These are phyloP conservation scores for Macrotus californicus DNA, from an alignment of 2,113 vertebrate genomes.

Conservation along the genomic window DNA sequence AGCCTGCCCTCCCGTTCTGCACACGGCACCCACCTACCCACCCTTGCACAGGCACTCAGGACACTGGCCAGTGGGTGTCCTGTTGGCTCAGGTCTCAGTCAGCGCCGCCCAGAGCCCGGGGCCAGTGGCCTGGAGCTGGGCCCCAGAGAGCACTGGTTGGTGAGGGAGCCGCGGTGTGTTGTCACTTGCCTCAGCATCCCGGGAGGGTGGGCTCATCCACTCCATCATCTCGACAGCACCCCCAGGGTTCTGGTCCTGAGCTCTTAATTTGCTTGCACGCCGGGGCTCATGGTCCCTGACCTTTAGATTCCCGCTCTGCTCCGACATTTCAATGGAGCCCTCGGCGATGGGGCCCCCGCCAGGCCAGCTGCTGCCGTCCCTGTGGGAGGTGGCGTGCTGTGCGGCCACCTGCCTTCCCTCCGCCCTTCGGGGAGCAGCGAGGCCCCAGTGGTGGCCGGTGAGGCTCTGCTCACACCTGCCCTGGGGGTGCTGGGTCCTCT, in stretches of 20 bases:
- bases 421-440: rapidly evolving
- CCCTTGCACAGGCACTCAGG: rapidly evolving
- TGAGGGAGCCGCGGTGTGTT: rapidly evolving
- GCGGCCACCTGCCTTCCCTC: background rate
- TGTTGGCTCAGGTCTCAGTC: rapidly evolving
- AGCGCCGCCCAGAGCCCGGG: background rate
- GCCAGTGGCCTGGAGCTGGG: rapidly evolving
- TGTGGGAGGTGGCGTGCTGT: rapidly evolving
- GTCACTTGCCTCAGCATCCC: background rate
- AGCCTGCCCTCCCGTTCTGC: rapidly evolving
- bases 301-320: background rate
- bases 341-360: rapidly evolving
- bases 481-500: rapidly evolving
- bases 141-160: background rate
- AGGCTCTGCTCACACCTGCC: background rate
- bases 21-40: rapidly evolving
- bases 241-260: background rate
- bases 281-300: background rate
- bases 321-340: constrained; percentile 20
- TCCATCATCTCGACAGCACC: background rate
- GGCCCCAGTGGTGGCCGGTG: background rate
- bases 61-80: background rate
- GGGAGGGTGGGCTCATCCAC: background rate
- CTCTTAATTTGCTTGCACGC: constrained; percentile 46
- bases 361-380: background rate